Evolutionary conservation across 2,113 vertebrate genomes (phyloP).

Genomic region (Hypanus sabinus): DNA sequence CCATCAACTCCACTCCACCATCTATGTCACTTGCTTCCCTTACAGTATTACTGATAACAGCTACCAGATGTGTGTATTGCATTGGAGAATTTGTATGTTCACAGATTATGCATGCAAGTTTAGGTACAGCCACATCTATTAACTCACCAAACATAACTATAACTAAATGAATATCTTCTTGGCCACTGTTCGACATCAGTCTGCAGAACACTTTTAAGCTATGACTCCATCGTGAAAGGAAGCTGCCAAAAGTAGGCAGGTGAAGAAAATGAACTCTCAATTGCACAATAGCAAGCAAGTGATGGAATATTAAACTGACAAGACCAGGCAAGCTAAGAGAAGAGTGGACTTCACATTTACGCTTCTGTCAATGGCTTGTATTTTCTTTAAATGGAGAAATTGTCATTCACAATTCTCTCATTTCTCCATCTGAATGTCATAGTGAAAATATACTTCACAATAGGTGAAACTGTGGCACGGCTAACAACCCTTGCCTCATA

Average conservation of each 20-base stretch:
- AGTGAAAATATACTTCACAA: no score
- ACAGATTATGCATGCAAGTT: background rate
- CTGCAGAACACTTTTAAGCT: no score
- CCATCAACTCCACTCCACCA: no score
- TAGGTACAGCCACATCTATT: background rate
- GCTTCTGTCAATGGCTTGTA: no score
- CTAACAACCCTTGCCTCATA: no score
- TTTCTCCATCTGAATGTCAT: no score
- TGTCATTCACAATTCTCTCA: no score
- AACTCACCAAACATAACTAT: background rate
- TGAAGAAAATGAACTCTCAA: background rate
- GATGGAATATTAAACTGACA: background rate
- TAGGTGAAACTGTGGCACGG: no score
- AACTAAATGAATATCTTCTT: background rate
- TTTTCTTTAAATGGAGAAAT: no score
- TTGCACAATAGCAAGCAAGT: background rate
- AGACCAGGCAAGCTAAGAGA: background rate
- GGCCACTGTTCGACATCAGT: background rate
- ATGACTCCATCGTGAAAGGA: background rate
- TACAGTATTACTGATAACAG: constrained; percentile 11
- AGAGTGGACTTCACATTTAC: no score
- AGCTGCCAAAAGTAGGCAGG: background rate
- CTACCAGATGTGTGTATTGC: constrained; percentile 5
- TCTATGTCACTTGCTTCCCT: constrained; percentile 12
- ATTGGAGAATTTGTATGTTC: background rate